These are phyloP conservation scores for Acrocephalus kingi DNA, from an alignment of 2,113 vertebrate genomes.

Conservation along the genomic window DNA sequence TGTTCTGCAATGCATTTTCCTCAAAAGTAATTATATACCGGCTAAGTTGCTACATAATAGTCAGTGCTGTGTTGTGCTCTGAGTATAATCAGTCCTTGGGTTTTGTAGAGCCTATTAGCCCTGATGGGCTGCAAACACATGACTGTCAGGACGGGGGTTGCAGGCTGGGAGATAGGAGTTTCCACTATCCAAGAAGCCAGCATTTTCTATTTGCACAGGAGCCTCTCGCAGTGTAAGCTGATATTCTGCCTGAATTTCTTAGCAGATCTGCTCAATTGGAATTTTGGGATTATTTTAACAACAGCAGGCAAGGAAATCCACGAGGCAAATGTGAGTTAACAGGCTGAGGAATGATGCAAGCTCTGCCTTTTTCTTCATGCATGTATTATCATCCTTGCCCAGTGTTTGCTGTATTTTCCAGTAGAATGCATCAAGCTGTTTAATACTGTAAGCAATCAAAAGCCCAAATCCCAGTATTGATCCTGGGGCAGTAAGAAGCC, in stretches of 20 bases:
- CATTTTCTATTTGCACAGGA: not conserved
- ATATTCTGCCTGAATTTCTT: constrained; percentile 14
- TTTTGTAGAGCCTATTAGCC: constrained; percentile 25
- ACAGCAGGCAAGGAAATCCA: not conserved
- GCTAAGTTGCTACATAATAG: constrained; percentile 59
- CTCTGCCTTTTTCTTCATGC: not conserved
- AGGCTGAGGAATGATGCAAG: not conserved
- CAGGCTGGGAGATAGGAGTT: constrained; percentile 17
- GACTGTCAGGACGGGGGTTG: not conserved
- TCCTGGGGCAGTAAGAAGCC: not conserved
- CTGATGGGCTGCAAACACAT: constrained; percentile 13
- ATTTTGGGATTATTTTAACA: constrained; percentile 44
- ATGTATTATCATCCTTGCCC: not conserved
- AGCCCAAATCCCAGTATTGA: not conserved
- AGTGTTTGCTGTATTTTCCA: not conserved
- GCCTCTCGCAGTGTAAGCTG: not conserved
- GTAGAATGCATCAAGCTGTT: not conserved
- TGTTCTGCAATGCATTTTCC: constrained; percentile 66
- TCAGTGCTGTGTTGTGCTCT: constrained; percentile 33
- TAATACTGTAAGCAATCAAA: not conserved
- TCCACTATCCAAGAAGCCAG: not conserved
- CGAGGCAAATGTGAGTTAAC: not conserved
- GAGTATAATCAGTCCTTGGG: constrained; percentile 28
- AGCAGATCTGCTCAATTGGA: not conserved
- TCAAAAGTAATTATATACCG: constrained; percentile 67